Base-by-base conservation (phyloP, 2,113 vertebrate genomes). In the Oncorhynchus mykiss region DNA sequence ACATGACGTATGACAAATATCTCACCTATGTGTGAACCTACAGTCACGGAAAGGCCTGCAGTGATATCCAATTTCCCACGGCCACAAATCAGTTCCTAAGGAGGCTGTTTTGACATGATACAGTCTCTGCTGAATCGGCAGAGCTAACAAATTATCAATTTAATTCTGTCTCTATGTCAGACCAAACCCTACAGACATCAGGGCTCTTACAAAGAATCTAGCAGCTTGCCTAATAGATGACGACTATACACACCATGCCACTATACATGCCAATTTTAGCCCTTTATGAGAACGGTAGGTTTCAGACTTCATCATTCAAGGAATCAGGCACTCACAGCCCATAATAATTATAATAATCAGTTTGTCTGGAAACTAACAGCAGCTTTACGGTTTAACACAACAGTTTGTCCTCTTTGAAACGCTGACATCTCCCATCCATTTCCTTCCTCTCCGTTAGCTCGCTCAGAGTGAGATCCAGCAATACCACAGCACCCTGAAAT, bases 341-440 rank as follows among this genome's bases (percentile, higher is more conserved):
- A 20, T 62, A 62, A 62, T 2, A 62, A 62, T 16, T 5, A n/a
- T 22, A 60, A 60, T 0, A 22, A 14, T 60, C 7, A 22, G 20
- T 60, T 66, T 66, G 64, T 25, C 18, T 49, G 2, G 49, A 51
- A 51, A 51, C 49, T 45, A 22, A 27, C 39, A 22, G n/a, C 68
- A 49, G 68, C 68, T 22, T 5, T 13, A 22, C 16, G 59, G 16
- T 60, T 60, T 60, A 60, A 60, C 16, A 60, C 2, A 20, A 60
- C 20, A 34, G 6, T 34, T 34, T 34, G 4, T n/a, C 20, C 16
- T n/a, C 20, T 39, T 31, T 48, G 20, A 72, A 62, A 86, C 80
- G 54, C 80, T 87, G 82, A 92, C 82, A 80, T 68, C 70, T 54
- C 78, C 79, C 85, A 80, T 88, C 85, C 24, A n/a, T 64, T 25